A percentile compares a stretch with the other conserved stretches of the same genome.
These are phyloP conservation scores for Dipodomys stephensi DNA, from an alignment of 2,113 vertebrate genomes.

Conservation along the genomic window DNA sequence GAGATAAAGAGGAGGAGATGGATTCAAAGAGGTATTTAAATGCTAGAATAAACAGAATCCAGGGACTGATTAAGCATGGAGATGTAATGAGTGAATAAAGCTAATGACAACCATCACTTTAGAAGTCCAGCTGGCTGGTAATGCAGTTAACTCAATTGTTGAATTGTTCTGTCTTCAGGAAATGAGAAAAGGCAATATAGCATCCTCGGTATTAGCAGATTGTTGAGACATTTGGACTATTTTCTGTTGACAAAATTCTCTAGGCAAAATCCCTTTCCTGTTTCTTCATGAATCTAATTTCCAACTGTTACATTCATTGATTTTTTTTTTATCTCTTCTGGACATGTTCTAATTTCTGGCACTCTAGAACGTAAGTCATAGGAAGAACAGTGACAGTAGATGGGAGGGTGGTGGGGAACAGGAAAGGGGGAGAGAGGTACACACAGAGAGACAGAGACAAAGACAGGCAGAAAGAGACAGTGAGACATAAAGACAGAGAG, in stretches of 20 bases:
- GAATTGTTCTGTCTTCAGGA: conserved; percentile 9
- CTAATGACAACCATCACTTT: background rate
- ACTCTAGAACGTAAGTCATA: background rate
- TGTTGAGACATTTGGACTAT: conserved; percentile 9
- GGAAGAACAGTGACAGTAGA: background rate
- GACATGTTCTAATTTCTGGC: background rate
- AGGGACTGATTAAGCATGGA: background rate
- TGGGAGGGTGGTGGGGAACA: background rate
- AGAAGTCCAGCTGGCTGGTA: background rate
- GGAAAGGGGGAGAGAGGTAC: no score
- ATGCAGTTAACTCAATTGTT: conserved; percentile 32
- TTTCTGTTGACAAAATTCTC: conserved; percentile 2
- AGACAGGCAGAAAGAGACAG: no score
- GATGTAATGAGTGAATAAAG: background rate
- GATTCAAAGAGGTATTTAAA: conserved; percentile 26
- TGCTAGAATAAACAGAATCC: background rate
- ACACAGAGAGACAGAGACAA: no score
- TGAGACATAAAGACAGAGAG: background rate
- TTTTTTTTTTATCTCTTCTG: background rate
- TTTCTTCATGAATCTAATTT: conserved; percentile 46
- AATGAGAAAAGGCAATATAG: conserved; percentile 27
- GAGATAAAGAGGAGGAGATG: background rate
- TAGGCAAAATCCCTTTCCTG: conserved; percentile 36
- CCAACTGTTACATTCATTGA: conserved; percentile 38
- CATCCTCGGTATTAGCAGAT: background rate